Evolutionary conservation across 2,888 invertebrate genomes (phyloP).

Genomic region (Hartigia nigra): DNA sequence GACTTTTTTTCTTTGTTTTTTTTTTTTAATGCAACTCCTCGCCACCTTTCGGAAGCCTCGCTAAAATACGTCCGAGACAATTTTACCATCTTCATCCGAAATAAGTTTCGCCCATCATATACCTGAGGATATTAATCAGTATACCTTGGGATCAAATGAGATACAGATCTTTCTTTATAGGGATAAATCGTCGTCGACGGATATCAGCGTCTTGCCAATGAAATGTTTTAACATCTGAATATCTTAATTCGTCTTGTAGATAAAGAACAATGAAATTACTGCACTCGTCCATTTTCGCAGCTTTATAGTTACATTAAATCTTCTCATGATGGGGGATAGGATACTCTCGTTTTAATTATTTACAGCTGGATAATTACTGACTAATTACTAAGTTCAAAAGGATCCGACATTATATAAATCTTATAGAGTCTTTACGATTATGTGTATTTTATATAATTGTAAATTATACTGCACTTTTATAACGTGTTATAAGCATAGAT

Average conservation of each 20-base stretch:
- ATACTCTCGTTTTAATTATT: neutral
- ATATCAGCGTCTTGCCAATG: neutral
- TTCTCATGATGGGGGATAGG: neutral
- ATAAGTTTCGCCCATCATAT: neutral
- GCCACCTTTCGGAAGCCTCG: constrained; percentile 1
- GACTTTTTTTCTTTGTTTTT: constrained; percentile 33
- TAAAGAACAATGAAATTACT: neutral
- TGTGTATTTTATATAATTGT: neutral
- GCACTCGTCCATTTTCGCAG: neutral
- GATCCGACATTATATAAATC: neutral
- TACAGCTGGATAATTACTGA: neutral
- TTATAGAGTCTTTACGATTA: neutral
- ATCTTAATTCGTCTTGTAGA: neutral
- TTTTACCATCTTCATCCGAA: neutral
- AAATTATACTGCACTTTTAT: neutral
- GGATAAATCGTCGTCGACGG: neutral
- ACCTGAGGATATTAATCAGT: neutral
- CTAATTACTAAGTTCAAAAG: neutral
- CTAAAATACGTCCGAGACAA: neutral
- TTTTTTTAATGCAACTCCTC: constrained; percentile 13
- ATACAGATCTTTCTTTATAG: neutral
- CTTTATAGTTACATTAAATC: neutral
- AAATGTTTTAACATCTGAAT: neutral
- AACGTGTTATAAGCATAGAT: neutral
- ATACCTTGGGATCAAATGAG: neutral